phyloP scores from a whole-genome alignment of 2,797 vertebrate genomes.

The Benthosema pterotum region DNA sequence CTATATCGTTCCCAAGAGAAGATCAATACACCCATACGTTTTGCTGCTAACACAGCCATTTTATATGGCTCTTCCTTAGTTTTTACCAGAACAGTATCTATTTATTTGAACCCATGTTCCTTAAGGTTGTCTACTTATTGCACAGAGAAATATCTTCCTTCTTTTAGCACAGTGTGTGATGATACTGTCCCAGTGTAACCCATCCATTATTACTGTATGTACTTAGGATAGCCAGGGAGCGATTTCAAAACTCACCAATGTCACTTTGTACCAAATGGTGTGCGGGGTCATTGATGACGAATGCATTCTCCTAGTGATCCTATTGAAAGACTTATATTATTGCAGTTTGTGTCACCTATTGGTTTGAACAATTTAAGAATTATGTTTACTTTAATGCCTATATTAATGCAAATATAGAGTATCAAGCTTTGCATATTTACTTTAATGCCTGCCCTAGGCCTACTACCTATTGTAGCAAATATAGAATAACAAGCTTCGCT shows the following conservation, averaged over 20 bases:
- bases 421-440: too few species aligned
- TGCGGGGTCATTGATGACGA: constrained; percentile 15
- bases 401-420: too few species aligned
- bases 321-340: not conserved
- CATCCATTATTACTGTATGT: constrained; percentile 1
- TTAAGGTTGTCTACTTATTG: constrained; percentile 64
- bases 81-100: not conserved
- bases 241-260: not conserved
- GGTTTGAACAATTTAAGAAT: not conserved
- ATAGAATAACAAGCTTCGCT: not conserved
- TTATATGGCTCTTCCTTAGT: constrained; percentile 25
- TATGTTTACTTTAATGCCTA: constrained; percentile 1
- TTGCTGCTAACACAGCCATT: constrained; percentile 48
- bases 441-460: too few species aligned
- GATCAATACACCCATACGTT: constrained; percentile 21
- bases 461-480: not conserved
- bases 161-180: constrained; percentile 39
- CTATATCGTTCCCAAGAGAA: constrained; percentile 22
- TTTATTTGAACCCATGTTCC: constrained; percentile 45
- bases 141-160: constrained; percentile 63
- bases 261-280: not conserved
- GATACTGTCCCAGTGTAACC: constrained; percentile 15
- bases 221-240: not conserved
- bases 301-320: constrained; percentile 11
- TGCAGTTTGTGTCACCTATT: not conserved